Evolutionary conservation across 1,140 invertebrate species (phyloP), one percentile per base, ranked within the genome.

Genomic region (Pteromalus puparum): DNA sequence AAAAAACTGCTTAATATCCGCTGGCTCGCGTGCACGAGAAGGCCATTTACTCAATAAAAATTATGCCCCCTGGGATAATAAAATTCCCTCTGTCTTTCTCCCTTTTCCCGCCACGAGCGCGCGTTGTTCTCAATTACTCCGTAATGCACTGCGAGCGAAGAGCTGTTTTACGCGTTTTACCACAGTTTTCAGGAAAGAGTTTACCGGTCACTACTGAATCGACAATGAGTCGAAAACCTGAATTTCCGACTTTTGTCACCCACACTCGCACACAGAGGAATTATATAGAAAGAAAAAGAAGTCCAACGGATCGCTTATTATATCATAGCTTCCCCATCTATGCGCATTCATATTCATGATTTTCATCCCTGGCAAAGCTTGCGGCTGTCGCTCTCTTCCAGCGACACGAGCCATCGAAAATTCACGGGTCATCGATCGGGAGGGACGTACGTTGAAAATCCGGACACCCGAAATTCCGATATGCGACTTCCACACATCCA

Each of bases 61-160:
- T 42, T n/a, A 30, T 30, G 21, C 30, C 7, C 28, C 18, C 53
- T 18, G 21, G 72, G 6, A 21, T 74, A 74, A 74, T 74, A 74
- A 74, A 30, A 87, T 81, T 83, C 83, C 72, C 85, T 87, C 84
- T 12, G 24, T 70, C 10, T 70, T 28, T 46, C 83, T 81, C 46
- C 81, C 84, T 86, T 82, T 86, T 87, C 53, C 21, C 38, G 7
- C 7, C 38, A 42, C 38, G 38, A 9, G 38, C 38, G n/a, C 38
- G 38, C 9, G 48, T 10, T 53, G 13, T 53, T 53, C 18, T 53
- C 48, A 53, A 53, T 53, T 53, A 53, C 38, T 12, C 38, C 38
- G 38, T 42, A 42, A 42, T 42, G 10, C 38, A 42, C 38, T 42
- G 38, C 38, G 38, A 5, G 48, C 18, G 48, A 15, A 61, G 53